These are phyloP conservation scores for Falco biarmicus DNA, from an alignment of 2,797 vertebrate genomes.

Conservation along the genomic window DNA sequence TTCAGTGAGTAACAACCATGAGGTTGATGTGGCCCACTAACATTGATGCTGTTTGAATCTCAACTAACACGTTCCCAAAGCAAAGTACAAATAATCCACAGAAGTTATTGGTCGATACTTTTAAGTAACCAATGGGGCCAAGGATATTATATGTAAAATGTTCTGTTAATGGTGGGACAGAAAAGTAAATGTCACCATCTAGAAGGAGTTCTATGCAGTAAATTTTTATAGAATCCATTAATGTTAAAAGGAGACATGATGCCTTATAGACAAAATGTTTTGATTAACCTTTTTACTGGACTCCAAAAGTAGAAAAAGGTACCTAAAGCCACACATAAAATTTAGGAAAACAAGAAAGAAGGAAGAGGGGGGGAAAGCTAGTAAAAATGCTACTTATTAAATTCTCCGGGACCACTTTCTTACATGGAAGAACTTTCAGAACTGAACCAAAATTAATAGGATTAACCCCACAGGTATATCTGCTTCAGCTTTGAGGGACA, in stretches of 20 bases:
- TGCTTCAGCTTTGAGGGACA: background rate
- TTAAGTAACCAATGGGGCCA: background rate
- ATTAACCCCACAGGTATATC: background rate
- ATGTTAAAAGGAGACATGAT: background rate
- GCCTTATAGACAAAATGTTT: background rate
- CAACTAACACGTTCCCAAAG: background rate
- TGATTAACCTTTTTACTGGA: background rate
- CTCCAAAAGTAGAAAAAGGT: background rate
- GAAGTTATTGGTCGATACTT: background rate
- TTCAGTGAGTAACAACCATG: background rate
- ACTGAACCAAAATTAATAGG: background rate
- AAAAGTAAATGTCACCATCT: background rate
- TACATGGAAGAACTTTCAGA: background rate
- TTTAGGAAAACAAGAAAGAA: background rate
- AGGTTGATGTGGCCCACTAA: background rate
- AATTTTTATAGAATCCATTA: background rate
- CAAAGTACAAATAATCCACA: background rate
- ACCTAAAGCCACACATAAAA: background rate
- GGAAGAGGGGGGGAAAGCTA: fast-evolving
- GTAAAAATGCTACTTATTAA: background rate
- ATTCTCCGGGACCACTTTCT: background rate
- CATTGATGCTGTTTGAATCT: background rate
- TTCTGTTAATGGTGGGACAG: background rate
- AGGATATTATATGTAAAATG: background rate
- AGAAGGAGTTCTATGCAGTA: background rate